Base-by-base conservation (phyloP, 2,888 invertebrate genomes). In the Eumerus sabulonum region DNA sequence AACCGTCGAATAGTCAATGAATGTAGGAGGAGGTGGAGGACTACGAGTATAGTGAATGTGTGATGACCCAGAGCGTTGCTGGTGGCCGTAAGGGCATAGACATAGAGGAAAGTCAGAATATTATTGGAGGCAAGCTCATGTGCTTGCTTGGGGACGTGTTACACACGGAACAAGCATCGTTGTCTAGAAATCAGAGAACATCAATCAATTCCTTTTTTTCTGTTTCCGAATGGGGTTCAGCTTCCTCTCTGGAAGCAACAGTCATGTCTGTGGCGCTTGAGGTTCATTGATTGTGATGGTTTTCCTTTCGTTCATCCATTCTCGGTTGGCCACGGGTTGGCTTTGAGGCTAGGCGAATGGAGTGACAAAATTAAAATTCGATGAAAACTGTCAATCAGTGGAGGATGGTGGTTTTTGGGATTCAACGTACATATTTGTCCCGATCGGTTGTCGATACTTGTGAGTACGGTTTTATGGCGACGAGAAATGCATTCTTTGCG, bases 291-390 rank as follows among this genome's bases (percentile, higher is more conserved):
- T 56, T 63, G 9, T 18, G 53, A 50, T 17, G 11, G 56, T 66
- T 72, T 40, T 40, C 38, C n/a, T 1, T 51, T 3, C 9, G 12
- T 9, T 47, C 16, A 16, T 45, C 16, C 12, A n/a, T n/a, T n/a
- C n/a, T n/a, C n/a, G n/a, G 38, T 16, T 27, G 40, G 73, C 56
- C 40, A 42, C 19, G 12, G 27, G 3, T 4, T 7, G 27, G 27
- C 27, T 27, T 27, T 27, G 27, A 27, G 27, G 27, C 7, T 27
- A 27, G 27, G 27, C 27, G 7, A 50, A 27, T 17, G 70, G 70
- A 68, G 72, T 72, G 71, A 57, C 66, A 84, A 86, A 87, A 86
- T 87, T 86, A 86, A 87, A 86, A 87, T 86, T 87, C 87, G 84
- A 86, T 85, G 86, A 83, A 84, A 84, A 85, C 82, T 86, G 87